These are phyloP conservation scores for Drosophila novamexicana DNA, from an alignment of 1,140 invertebrate genomes.

Conservation along the genomic window DNA sequence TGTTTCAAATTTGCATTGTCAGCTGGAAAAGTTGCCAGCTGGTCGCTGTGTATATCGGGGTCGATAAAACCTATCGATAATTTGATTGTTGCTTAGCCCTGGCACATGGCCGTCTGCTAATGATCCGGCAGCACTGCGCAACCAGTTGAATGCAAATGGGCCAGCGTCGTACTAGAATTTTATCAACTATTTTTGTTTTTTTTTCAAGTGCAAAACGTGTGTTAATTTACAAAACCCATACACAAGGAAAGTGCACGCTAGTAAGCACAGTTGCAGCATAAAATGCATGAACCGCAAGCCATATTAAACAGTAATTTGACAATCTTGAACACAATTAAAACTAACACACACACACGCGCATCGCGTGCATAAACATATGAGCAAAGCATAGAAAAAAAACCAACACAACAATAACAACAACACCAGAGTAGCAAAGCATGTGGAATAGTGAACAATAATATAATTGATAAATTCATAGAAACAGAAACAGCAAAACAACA, in stretches of 20 bases:
- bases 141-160: constrained; percentile 67
- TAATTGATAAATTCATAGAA: constrained; percentile 56
- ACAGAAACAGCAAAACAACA: constrained; percentile 7
- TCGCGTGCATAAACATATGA: constrained; percentile 41
- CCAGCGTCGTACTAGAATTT: constrained; percentile 49
- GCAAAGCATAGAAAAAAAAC: constrained; percentile 23
- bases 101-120: constrained; percentile 1
- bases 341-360: constrained; percentile 40
- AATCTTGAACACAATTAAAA: constrained; percentile 29
- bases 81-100: constrained; percentile 1
- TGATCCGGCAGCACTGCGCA: constrained; percentile 50
- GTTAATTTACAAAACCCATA: constrained; percentile 8
- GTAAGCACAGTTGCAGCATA: constrained; percentile 8
- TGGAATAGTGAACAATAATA: constrained; percentile 50
- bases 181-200: constrained; percentile 50
- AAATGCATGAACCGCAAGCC: constrained; percentile 33
- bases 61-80: constrained; percentile 8
- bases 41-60: neutral
- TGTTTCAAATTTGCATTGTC: constrained; percentile 17
- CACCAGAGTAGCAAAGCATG: constrained; percentile 13
- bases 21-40: constrained; percentile 2
- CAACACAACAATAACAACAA: constrained; percentile 22
- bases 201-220: constrained; percentile 48
- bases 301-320: constrained; percentile 13
- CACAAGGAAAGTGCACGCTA: neutral